These are phyloP conservation scores for Eretmocerus hayati DNA, from an alignment of 2,888 invertebrate genomes.

Conservation along the genomic window DNA sequence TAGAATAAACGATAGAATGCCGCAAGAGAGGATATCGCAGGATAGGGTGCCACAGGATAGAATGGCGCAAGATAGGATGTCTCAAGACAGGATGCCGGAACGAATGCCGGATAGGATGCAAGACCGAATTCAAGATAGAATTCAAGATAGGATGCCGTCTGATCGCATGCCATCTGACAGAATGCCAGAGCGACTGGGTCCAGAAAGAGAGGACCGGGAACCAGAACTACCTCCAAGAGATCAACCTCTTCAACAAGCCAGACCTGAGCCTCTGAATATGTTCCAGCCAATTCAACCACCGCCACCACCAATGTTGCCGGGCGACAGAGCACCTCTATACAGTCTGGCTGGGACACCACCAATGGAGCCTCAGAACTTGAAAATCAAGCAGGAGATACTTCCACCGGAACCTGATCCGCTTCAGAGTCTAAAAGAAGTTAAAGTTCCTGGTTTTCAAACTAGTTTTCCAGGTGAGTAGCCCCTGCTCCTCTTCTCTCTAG, in stretches of 20 bases:
- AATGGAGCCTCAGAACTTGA: conserved; percentile 63
- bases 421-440: conserved; percentile 72
- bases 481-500: neutral
- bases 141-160: conserved; percentile 23
- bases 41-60: conserved; percentile 13
- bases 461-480: conserved; percentile 58
- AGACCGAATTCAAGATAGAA: conserved; percentile 31
- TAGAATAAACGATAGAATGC: conserved; percentile 5
- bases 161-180: conserved; percentile 20
- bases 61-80: conserved; percentile 16
- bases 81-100: conserved; percentile 29
- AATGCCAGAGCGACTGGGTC: conserved; percentile 14
- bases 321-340: conserved; percentile 35
- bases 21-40: conserved; percentile 10
- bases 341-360: conserved; percentile 41
- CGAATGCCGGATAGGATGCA: conserved; percentile 21
- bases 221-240: conserved; percentile 25
- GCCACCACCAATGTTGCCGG: conserved; percentile 30
- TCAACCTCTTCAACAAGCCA: conserved; percentile 8
- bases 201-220: conserved; percentile 27
- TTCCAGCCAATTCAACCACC: conserved; percentile 42
- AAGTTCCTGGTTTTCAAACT: conserved; percentile 66
- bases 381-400: conserved; percentile 64
- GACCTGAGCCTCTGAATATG: conserved; percentile 35
- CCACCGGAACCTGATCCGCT: conserved; percentile 59